Base-by-base conservation (phyloP, 1,140 invertebrate genomes). In the Nixonia krombeini region DNA sequence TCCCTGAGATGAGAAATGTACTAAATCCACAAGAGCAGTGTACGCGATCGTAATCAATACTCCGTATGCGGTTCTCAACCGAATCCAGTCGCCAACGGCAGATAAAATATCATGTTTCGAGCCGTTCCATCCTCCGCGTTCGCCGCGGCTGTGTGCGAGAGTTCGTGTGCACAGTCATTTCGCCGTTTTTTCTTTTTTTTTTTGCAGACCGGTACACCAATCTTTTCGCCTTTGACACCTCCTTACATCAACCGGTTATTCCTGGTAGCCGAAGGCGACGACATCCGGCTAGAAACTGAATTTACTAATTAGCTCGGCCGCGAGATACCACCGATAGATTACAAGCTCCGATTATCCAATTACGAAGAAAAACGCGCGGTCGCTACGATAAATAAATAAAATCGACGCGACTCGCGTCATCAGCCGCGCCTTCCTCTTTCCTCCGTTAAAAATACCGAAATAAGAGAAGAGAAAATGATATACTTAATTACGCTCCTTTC, bases 181-280 rank as follows among this genome's bases (percentile, higher is more conserved):
- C n/a, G n/a, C n/a, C n/a, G n/a, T n/a, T n/a, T n/a, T n/a, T n/a
- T n/a, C n/a, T n/a, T n/a, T 28, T 10, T 28, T 29, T 45, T 21
- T 45, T 29, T 29, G 16, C 42, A 29, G 21, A 45, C 42, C 4
- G 12, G 6, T 21, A n/a, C 12, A 26, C 18, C 9, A 18, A 17
- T 40, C 40, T 23, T 25, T 25, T 42, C 23, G 12, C 12, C 18
- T 42, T 17, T 45, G 25, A 28, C 42, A 26, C 23, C 42, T 28
- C n/a, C 42, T 28, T 45, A 29, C 26, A 16, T 45, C 42, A 29
- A 45, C 23, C 42, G 42, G 23, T 45, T 45, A 45, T 45, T 45
- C 42, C 12, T 42, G 40, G 12, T 25, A 13, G 40, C 40, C 10
- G 25, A 16, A 33, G 31, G 31, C 13, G n/a, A 25, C 25, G 4